Percentiles rank a stretch among this genome's conserved stretches.
Conservation (phyloP, 2,888 invertebrate genomes). For the Pherbina coryleti region DNA sequence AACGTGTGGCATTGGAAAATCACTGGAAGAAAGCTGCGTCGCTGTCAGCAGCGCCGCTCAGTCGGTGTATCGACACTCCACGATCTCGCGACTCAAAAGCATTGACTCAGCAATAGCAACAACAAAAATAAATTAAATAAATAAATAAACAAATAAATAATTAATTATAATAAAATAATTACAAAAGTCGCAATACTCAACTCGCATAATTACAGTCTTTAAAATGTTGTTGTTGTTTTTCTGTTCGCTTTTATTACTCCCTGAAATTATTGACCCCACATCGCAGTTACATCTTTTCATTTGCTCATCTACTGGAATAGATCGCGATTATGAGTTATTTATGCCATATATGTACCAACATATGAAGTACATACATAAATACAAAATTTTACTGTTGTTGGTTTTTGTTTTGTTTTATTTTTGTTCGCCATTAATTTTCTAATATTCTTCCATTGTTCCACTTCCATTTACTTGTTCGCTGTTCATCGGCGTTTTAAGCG, state of each 20-base stretch:
- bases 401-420: not conserved
- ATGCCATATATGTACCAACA: constrained; percentile 23
- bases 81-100: constrained; percentile 10
- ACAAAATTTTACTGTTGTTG: not conserved
- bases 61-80: not conserved
- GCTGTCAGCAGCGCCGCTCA: not conserved
- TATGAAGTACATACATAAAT: constrained; percentile 1
- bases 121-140: not conserved
- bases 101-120: constrained; percentile 15
- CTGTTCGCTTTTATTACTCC: not conserved
- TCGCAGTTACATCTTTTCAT: not conserved
- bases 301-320: not conserved
- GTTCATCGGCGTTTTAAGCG: not conserved
- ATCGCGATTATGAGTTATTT: constrained; percentile 7
- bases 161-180: not conserved
- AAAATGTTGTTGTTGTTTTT: constrained; percentile 13
- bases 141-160: not conserved
- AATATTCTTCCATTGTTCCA: constrained; percentile 14
- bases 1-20: constrained; percentile 12
- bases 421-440: no score
- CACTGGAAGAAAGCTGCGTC: not conserved
- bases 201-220: constrained; percentile 17
- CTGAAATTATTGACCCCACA: constrained; percentile 20
- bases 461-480: not conserved
- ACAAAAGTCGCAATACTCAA: not conserved